Conservation (phyloP, 2,113 vertebrate genomes). For the Chamaetylas fuelleborni region DNA sequence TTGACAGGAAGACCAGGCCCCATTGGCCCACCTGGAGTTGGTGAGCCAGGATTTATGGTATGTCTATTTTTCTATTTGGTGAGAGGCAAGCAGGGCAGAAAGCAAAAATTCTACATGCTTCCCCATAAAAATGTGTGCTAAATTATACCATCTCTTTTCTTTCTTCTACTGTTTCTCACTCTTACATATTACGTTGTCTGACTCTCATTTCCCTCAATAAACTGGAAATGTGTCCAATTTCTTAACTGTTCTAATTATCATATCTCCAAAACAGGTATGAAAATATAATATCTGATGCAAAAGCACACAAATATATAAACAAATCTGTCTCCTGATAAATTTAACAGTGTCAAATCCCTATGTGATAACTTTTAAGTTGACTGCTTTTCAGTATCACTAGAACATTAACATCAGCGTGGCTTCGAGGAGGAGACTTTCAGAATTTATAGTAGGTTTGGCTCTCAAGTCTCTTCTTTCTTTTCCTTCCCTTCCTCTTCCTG, state of each 20-base stretch:
- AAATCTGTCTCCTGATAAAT: neutral
- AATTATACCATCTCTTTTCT: neutral
- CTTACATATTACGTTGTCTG: fast-evolving
- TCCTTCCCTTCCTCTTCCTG: neutral
- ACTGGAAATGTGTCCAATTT: neutral
- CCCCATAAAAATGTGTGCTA: neutral
- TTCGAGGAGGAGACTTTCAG: neutral
- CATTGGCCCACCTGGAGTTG: conserved; percentile 81
- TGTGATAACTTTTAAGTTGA: neutral
- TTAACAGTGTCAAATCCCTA: neutral
- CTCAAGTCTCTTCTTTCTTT: neutral
- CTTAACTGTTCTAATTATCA: neutral
- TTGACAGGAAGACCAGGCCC: conserved; percentile 83
- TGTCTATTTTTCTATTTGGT: conserved; percentile 41
- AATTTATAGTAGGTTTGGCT: neutral
- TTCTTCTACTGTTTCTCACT: neutral
- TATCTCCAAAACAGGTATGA: neutral
- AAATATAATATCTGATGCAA: neutral
- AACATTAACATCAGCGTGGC: neutral
- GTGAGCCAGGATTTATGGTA: conserved; percentile 84
- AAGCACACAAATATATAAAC: neutral
- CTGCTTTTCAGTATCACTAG: neutral
- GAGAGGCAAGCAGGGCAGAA: neutral
- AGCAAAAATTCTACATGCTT: neutral
- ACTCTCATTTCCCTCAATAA: neutral